Percentiles rank a stretch among this genome's conserved stretches.
Conservation (phyloP, 2,888 invertebrate genomes). For the Dryococelus australis region DNA sequence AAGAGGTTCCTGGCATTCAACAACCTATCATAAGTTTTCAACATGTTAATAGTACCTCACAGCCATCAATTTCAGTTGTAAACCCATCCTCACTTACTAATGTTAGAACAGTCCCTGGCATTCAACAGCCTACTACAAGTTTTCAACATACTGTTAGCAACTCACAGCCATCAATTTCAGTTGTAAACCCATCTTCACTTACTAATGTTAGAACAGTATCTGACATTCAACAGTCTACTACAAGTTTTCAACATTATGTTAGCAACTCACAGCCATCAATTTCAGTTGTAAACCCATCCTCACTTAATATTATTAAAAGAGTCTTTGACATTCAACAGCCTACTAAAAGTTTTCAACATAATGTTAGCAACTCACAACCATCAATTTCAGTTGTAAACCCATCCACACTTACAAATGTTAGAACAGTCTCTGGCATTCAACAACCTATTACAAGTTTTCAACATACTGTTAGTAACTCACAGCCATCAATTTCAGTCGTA, state of each 20-base stretch:
- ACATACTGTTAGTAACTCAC: not conserved
- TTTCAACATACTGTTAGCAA: not conserved
- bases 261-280: not conserved
- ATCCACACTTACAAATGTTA: not conserved
- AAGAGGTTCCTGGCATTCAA: not conserved
- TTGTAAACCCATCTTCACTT: not conserved
- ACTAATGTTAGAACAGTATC: not conserved
- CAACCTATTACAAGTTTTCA: not conserved
- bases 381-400: not conserved
- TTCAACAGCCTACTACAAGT: not conserved
- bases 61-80: not conserved
- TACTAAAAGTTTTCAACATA: not conserved
- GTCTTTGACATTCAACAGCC: not conserved
- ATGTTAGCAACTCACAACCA: not conserved
- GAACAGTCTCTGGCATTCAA: not conserved
- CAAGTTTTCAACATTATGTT: not conserved
- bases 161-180: not conserved
- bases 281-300: not conserved
- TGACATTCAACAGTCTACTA: not conserved
- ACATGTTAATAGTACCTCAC: not conserved
- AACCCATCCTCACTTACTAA: not conserved
- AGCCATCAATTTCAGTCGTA: not conserved
- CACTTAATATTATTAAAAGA: not conserved
- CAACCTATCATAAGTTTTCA: not conserved
- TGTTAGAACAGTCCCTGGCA: not conserved